Base-by-base conservation (phyloP, 1,140 invertebrate genomes). In the Gonioctena quinquepunctata region DNA sequence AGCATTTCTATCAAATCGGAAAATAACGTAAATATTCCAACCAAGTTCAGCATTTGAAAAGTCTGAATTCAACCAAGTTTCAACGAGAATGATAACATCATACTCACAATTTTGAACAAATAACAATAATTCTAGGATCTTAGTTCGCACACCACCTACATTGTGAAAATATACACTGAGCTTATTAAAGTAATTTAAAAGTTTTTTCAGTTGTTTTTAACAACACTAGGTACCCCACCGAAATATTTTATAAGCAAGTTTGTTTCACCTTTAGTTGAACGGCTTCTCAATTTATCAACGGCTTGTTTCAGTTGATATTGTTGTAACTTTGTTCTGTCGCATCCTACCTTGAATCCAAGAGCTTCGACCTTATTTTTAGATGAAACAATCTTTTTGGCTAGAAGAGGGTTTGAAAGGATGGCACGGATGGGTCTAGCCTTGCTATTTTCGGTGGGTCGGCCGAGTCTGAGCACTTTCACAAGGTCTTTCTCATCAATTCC, bases 41-140 rank as follows among this genome's bases (percentile, higher is more conserved):
- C 1, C 16, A 54, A 54, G 50, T 52, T 52, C n/a, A 0, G 50
- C 6, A 54, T 54, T 54, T 54, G 18, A 54, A 18, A 54, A 54
- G 50, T 54, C 50, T 3, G 18, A 54, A 54, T 54, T 54, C 16
- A 54, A 54, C 50, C 50, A 54, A 21, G 50, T 54, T 54, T 54
- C 18, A 18, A 54, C 50, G 21, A 54, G 16, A 19, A 54, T 54
- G 18, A 8, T 66, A 2, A 49, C 11, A 65, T 50, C 0, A 16
- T 28, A 13, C 25, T 49, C 33, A 22, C 48, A 48, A 18, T 50
- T 61, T n/a, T 54, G 0, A 54, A 54, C 50, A 54, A 16, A 33
- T 33, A n/a, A 16, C 18, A 18, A n/a, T 11, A 0, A 54, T 54
- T 21, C 50, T 8, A 54, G 18, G 18, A 54, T 54, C 50, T 54